These are phyloP conservation scores for Metellina segmentata DNA, from an alignment of 2,888 invertebrate species.

Conservation along the genomic window DNA sequence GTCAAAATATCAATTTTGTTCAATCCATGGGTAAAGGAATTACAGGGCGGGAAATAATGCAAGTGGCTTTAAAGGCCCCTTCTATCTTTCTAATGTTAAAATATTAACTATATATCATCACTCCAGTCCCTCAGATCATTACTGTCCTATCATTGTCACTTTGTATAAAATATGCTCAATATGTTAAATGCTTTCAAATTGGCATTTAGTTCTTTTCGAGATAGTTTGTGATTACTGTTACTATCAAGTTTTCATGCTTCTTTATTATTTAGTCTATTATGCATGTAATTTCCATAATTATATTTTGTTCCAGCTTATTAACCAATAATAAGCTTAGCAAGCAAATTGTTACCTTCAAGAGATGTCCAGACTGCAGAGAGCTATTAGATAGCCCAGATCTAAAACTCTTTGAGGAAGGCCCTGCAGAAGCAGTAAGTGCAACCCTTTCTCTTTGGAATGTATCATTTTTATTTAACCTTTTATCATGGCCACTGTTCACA, in stretches of 20 bases:
- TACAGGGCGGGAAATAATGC: too few relatives aligned
- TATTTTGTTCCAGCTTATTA: not conserved
- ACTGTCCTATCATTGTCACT: too few relatives aligned
- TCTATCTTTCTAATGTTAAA: too few relatives aligned
- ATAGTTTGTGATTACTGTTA: not conserved
- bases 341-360: not conserved
- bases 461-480: not conserved
- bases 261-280: not conserved
- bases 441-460: not conserved
- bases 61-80: too few relatives aligned
- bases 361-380: constrained; percentile 83
- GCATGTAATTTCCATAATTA: not conserved
- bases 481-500: too few relatives aligned
- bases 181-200: too few relatives aligned
- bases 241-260: not conserved
- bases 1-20: too few relatives aligned
- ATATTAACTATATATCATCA: too few relatives aligned
- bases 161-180: too few relatives aligned
- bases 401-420: constrained; percentile 87
- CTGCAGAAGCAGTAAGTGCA: constrained; percentile 85
- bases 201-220: too few relatives aligned
- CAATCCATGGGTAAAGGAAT: too few relatives aligned
- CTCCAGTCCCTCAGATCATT: too few relatives aligned
- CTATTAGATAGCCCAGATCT: constrained; percentile 82
- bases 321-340: not conserved